Evolutionary conservation across 2,797 vertebrate species (phyloP).

Genomic region (Molothrus ater): DNA sequence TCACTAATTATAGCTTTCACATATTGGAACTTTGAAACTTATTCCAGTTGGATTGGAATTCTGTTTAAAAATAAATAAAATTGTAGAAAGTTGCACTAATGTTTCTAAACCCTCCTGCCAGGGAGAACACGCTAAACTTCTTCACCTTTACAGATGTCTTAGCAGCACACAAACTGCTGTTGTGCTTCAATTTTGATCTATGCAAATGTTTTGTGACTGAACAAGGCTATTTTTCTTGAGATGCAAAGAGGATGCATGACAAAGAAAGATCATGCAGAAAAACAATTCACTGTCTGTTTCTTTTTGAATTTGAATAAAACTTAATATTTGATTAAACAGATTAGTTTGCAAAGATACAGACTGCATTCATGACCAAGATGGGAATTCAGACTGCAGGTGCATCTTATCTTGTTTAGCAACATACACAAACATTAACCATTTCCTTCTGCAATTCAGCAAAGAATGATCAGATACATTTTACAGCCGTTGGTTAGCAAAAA

Average conservation of each 20-base stretch:
- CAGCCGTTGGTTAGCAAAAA: slow-evolving; percentile 74
- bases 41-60: slow-evolving; percentile 33
- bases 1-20: slow-evolving; percentile 44
- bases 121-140: slow-evolving; percentile 8
- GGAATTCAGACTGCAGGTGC: slow-evolving; percentile 74
- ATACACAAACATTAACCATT: slow-evolving; percentile 46
- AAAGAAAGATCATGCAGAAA: slow-evolving; percentile 80
- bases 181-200: slow-evolving; percentile 74
- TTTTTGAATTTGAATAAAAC: slow-evolving; percentile 87
- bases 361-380: slow-evolving; percentile 67
- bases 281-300: slow-evolving; percentile 83
- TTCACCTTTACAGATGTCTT: slow-evolving; percentile 69
- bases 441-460: slow-evolving; percentile 53
- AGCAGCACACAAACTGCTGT: slow-evolving; percentile 60
- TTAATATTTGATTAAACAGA: slow-evolving; percentile 88
- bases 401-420: slow-evolving; percentile 61
- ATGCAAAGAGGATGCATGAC: slow-evolving; percentile 85
- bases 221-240: slow-evolving; percentile 85
- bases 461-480: slow-evolving; percentile 34
- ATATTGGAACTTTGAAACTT: slow-evolving; percentile 12
- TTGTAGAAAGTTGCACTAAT: slow-evolving; percentile 18
- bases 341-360: slow-evolving; percentile 83
- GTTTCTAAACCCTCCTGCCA: slow-evolving; percentile 19
- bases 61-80: slow-evolving; percentile 45
- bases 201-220: slow-evolving; percentile 81